phyloP scores from a whole-genome alignment of 2,113 vertebrate genomes.

The Thamnophis sirtalis region DNA sequence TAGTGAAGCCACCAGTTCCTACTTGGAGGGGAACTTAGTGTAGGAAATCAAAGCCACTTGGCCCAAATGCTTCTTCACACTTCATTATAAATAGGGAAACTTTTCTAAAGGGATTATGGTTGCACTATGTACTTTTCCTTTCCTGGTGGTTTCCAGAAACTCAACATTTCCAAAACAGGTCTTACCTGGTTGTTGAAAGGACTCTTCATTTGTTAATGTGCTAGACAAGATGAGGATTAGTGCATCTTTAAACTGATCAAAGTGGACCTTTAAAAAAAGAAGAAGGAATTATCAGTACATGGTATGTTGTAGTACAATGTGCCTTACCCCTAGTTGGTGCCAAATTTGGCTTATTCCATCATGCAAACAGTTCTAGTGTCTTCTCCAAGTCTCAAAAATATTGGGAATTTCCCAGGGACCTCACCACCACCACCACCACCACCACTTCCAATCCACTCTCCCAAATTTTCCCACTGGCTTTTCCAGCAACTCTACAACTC shows the following conservation, averaged over 20 bases:
- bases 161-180: background rate
- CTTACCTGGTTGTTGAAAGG: slow-evolving; percentile 79
- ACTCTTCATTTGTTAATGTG: slow-evolving; percentile 70
- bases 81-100: background rate
- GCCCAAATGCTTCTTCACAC: background rate
- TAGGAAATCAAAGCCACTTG: background rate
- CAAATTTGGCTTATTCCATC: background rate
- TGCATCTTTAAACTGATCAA: slow-evolving; percentile 92
- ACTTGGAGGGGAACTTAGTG: background rate
- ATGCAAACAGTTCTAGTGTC: background rate
- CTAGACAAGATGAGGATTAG: slow-evolving; percentile 87
- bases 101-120: background rate
- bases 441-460: background rate
- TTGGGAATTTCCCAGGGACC: background rate
- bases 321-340: background rate
- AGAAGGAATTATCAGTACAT: background rate
- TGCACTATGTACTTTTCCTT: no score
- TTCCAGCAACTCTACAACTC: background rate
- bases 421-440: background rate
- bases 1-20: background rate
- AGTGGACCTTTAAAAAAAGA: slow-evolving; percentile 79
- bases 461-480: background rate
- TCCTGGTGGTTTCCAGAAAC: background rate
- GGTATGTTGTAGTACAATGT: background rate
- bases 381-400: background rate